Conservation (phyloP, 2,797 vertebrate genomes). For the Ctenopoma kingsleyae region DNA sequence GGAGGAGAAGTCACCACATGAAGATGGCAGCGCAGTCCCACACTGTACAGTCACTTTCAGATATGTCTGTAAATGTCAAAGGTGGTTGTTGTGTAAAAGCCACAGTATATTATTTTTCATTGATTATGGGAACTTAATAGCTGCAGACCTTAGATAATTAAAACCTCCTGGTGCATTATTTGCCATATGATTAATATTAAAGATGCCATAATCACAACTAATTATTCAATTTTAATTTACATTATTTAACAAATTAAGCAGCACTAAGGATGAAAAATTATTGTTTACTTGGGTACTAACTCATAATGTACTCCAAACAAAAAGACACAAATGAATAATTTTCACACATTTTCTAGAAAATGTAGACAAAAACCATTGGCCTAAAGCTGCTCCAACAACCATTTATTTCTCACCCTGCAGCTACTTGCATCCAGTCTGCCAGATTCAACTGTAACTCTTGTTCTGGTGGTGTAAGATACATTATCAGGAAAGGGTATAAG, state of each 20-base stretch:
- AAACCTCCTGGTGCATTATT: neutral
- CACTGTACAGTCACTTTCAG: constrained; percentile 64
- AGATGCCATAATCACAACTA: neutral
- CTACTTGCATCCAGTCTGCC: neutral
- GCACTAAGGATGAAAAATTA: neutral
- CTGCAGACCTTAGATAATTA: neutral
- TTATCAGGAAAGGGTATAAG: no score
- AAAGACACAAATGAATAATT: neutral
- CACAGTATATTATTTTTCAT: neutral
- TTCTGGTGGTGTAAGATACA: no score
- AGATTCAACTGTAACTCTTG: no score
- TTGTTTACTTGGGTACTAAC: neutral
- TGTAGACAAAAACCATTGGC: neutral
- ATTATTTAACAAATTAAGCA: neutral
- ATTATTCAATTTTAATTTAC: constrained; percentile 1
- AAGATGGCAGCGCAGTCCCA: constrained; percentile 80
- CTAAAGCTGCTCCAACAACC: neutral
- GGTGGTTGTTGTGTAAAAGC: neutral
- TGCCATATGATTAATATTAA: neutral
- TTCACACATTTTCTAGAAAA: neutral
- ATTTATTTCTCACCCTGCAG: neutral
- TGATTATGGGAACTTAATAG: neutral
- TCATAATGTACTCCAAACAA: neutral
- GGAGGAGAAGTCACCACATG: constrained; percentile 80
- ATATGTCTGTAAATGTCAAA: neutral